These are phyloP conservation scores for Cryptophagus acutangulus DNA, from an alignment of 2,888 invertebrate species.

Conservation along the genomic window DNA sequence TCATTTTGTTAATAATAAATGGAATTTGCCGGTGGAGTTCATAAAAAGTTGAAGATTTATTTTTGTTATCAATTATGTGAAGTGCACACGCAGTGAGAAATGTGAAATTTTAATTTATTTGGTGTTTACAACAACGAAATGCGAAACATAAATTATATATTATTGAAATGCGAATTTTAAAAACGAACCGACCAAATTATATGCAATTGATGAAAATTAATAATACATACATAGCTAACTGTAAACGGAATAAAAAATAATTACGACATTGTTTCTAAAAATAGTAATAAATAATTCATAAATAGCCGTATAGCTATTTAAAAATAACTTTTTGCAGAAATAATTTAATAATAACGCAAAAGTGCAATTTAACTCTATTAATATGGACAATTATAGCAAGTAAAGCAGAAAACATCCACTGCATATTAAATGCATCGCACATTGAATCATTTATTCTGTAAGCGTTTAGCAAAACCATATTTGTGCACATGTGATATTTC, in stretches of 20 bases:
- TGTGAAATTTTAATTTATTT: neutral
- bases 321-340: neutral
- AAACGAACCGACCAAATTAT: too few relatives aligned
- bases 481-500: conserved; percentile 22
- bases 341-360: too few relatives aligned
- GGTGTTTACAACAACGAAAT: too few relatives aligned
- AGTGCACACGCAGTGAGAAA: neutral
- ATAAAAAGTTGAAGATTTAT: neutral
- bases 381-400: conserved; percentile 32
- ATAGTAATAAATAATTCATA: too few relatives aligned
- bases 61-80: neutral
- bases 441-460: conserved; percentile 25
- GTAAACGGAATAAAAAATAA: too few relatives aligned
- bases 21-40: conserved; percentile 4
- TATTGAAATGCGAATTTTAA: too few relatives aligned
- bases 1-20: conserved; percentile 6
- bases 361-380: conserved; percentile 27
- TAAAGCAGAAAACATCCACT: conserved; percentile 25
- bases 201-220: too few relatives aligned
- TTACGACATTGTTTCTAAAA: neutral
- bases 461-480: conserved; percentile 25
- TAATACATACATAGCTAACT: too few relatives aligned
- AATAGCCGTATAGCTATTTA: too few relatives aligned
- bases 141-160: too few relatives aligned
- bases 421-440: conserved; percentile 27